Evolutionary conservation across 2,113 vertebrate genomes (phyloP).

Genomic region (Chitala chitala): DNA sequence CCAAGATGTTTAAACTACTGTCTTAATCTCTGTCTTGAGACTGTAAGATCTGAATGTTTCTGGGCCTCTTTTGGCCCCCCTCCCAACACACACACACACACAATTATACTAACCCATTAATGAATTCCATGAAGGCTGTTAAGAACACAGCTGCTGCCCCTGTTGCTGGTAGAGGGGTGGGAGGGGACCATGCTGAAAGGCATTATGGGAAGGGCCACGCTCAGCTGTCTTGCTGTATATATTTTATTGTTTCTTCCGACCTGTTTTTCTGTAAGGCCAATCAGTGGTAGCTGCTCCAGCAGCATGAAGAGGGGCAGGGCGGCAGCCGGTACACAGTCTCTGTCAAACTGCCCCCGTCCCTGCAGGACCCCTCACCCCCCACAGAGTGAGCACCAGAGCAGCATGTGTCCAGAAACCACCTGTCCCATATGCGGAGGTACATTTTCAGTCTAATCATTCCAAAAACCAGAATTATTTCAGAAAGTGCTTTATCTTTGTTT

Average conservation of each 20-base stretch:
- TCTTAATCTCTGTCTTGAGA: no score
- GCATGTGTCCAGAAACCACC: slow-evolving; percentile 27
- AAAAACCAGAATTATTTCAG: no score
- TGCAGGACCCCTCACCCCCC: neutral
- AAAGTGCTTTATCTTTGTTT: no score
- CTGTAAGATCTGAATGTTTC: no score
- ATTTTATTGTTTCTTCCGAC: neutral
- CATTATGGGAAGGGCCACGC: neutral
- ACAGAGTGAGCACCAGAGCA: neutral
- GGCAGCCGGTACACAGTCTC: neutral
- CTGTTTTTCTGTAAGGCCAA: slow-evolving; percentile 4
- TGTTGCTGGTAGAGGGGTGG: neutral
- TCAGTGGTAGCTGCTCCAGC: neutral
- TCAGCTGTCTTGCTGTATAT: neutral
- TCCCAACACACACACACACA: no score
- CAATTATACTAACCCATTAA: no score
- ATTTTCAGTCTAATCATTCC: neutral
- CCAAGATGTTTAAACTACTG: no score
- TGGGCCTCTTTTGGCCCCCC: no score
- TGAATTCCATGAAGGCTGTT: no score
- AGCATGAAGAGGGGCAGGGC: slow-evolving; percentile 22
- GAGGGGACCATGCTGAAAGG: neutral
- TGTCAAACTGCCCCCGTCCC: slow-evolving; percentile 9
- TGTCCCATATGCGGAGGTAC: slow-evolving; percentile 67
- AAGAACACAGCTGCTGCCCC: neutral